Evolutionary conservation across 1,140 invertebrate genomes (phyloP).

Genomic region (Penaeus vannamei): DNA sequence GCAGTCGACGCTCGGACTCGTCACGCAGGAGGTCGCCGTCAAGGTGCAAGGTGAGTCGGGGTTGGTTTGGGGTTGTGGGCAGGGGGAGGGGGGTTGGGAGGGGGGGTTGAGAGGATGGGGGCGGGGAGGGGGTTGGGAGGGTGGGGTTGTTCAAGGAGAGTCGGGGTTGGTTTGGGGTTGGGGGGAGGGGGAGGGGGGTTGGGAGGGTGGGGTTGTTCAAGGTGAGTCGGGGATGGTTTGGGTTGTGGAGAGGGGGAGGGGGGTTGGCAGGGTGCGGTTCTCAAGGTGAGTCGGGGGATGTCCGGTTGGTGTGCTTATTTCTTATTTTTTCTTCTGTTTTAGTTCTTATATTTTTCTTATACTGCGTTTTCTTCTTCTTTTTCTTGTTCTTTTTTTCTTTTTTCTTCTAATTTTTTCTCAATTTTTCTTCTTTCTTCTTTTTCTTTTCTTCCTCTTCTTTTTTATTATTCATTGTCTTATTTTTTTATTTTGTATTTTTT

Average conservation of each 20-base stretch:
- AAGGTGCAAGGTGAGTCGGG: constrained; percentile 81
- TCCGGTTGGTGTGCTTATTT: no score
- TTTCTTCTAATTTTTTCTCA: no score
- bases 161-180: no score
- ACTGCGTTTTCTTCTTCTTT: no score
- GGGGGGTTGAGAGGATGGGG: neutral
- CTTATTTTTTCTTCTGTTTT: no score
- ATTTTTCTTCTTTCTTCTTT: no score
- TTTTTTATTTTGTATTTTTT: no score
- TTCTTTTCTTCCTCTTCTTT: no score
- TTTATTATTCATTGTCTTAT: no score
- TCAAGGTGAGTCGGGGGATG: no score
- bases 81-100: neutral
- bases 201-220: neutral
- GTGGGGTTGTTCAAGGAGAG: neutral
- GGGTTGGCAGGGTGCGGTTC: neutral
- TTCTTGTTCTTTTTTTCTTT: no score
- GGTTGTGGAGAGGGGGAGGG: neutral
- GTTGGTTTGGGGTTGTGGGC: neutral
- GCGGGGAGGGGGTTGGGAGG: neutral
- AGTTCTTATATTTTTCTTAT: no score
- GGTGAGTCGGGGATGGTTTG: neutral
- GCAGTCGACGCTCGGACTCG: constrained; percentile 91
- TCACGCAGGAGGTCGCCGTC: constrained; percentile 88
- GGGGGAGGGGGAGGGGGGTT: neutral